A percentile compares a stretch with the other conserved stretches of the same genome.
Conservation (phyloP, 2,797 vertebrate species). For the Rhincodon typus region DNA sequence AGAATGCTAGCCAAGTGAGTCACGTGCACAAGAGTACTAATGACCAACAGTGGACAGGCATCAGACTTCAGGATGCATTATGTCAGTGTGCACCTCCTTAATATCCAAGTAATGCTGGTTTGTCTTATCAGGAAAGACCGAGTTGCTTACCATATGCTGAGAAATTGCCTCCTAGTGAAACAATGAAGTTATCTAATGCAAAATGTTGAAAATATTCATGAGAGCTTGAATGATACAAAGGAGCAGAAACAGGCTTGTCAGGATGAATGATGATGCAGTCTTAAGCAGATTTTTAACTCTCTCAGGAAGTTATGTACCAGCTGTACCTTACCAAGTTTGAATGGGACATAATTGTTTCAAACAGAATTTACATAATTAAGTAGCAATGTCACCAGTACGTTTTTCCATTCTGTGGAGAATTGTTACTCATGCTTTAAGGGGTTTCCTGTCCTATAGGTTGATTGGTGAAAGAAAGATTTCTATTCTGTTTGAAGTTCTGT, state of each 20-base stretch:
- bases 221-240: not conserved
- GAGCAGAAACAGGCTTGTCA: not conserved
- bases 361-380: not conserved
- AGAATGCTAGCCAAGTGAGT: not conserved
- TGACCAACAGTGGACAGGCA: conserved; percentile 1
- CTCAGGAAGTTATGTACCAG: not conserved
- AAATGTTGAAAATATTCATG: not conserved
- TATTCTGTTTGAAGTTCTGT: not conserved
- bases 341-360: not conserved
- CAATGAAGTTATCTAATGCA: not conserved
- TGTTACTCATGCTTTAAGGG: not conserved
- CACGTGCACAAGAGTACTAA: not conserved
- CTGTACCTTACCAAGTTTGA: not conserved
- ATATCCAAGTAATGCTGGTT: not conserved
- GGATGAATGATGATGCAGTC: not conserved
- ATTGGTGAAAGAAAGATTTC: not conserved
- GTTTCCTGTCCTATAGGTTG: not conserved
- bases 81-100: conserved; percentile 22
- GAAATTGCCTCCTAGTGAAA: not conserved
- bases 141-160: not conserved
- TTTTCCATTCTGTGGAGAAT: not conserved
- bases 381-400: not conserved
- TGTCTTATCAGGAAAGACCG: not conserved
- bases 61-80: not conserved
- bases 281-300: not conserved